phyloP scores from a whole-genome alignment of 2,888 invertebrate genomes.

The Ophion ellenae region DNA sequence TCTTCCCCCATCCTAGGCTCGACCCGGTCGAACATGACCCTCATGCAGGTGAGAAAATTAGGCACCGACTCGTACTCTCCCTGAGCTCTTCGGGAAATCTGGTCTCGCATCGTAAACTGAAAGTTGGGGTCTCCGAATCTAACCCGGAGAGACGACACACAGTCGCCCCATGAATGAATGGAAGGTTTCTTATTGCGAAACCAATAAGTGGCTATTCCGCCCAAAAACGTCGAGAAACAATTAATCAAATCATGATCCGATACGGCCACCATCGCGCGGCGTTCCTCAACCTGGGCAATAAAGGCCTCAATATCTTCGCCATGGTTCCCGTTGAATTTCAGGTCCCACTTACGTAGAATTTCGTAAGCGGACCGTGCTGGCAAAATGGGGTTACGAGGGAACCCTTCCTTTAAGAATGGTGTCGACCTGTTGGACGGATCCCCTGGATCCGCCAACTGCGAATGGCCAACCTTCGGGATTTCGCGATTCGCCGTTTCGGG shows the following conservation, averaged over 20 bases:
- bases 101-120: background rate
- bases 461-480: no score
- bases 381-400: no score
- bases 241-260: background rate
- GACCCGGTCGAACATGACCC: background rate
- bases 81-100: background rate
- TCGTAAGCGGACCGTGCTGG: background rate
- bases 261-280: background rate
- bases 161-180: background rate
- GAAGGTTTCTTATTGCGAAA: background rate
- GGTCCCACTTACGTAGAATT: background rate
- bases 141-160: background rate
- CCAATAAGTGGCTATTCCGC: background rate
- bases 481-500: no score
- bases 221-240: background rate
- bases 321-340: background rate
- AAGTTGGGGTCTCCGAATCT: background rate
- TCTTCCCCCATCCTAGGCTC: background rate
- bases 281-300: background rate
- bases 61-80: background rate
- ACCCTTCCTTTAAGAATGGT: no score
- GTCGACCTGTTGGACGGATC: no score
- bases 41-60: background rate
- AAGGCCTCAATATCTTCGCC: slow-evolving; percentile 2
- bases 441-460: no score